Evolutionary conservation across 2,888 invertebrate species (phyloP).

Genomic region (Standfussiana lucernea): DNA sequence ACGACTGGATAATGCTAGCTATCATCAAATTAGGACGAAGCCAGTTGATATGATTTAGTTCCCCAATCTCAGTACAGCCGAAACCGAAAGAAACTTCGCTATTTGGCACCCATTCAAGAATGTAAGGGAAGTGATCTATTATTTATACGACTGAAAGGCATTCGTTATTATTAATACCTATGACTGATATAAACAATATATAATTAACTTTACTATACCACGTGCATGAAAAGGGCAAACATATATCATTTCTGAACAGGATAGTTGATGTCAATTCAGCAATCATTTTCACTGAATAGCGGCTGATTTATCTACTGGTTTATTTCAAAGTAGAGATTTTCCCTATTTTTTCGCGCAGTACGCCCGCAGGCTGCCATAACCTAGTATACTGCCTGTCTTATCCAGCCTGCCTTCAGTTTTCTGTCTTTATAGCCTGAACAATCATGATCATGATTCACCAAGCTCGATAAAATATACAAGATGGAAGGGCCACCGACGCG

Average conservation of each 20-base stretch:
- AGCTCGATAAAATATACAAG: no score
- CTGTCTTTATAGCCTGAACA: not conserved
- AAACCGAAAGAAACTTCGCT: conserved; percentile 35
- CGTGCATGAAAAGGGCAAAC: conserved; percentile 20
- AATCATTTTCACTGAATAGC: not conserved
- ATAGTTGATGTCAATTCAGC: not conserved
- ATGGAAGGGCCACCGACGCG: no score
- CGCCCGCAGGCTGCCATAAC: not conserved
- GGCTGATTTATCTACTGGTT: not conserved
- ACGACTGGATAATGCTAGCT: conserved; percentile 1
- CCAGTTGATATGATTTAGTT: not conserved
- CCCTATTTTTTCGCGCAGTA: not conserved
- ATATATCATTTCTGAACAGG: not conserved
- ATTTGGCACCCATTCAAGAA: conserved; percentile 52
- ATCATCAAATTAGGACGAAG: conserved; percentile 9
- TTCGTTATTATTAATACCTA: conserved; percentile 35
- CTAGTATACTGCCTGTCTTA: not conserved
- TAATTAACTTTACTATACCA: conserved; percentile 23
- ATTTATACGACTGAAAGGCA: conserved; percentile 39
- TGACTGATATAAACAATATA: conserved; percentile 29
- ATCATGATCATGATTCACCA: no score
- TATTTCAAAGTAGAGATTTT: not conserved
- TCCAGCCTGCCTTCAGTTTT: not conserved
- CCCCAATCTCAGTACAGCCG: not conserved
- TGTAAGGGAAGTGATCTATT: conserved; percentile 46